phyloP scores from a whole-genome alignment of 2,113 vertebrate genomes.

The Etheostoma cragini region DNA sequence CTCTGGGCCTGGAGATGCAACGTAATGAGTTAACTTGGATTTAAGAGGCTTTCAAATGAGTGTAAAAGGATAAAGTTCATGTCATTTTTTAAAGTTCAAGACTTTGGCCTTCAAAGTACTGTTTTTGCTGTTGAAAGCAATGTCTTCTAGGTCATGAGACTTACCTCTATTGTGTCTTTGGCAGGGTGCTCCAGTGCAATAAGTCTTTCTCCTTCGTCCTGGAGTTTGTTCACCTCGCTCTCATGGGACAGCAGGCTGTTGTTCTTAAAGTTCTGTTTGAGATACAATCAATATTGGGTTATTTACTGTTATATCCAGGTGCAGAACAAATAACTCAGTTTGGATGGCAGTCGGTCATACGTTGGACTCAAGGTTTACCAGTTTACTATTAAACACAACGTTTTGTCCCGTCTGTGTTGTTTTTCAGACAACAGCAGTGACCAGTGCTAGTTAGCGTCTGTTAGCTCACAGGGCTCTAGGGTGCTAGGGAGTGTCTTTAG shows the following conservation, averaged over 20 bases:
- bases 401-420: too few species aligned
- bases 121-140: not conserved
- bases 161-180: slow-evolving; percentile 88
- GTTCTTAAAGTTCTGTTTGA: slow-evolving; percentile 91
- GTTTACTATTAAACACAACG: too few species aligned
- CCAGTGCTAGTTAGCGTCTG: too few species aligned
- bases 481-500: too few species aligned
- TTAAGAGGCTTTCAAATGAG: not conserved
- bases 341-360: too few species aligned
- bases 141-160: not conserved
- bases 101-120: not conserved
- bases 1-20: slow-evolving; percentile 86
- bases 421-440: too few species aligned
- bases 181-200: slow-evolving; percentile 94
- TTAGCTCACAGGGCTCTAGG: too few species aligned
- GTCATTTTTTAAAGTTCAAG: not conserved
- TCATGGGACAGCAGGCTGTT: slow-evolving; percentile 92
- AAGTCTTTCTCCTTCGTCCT: slow-evolving; percentile 93
- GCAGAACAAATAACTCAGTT: not conserved
- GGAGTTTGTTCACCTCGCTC: slow-evolving; percentile 89
- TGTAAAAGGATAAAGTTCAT: not conserved
- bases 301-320: not conserved
- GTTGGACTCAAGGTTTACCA: too few species aligned
- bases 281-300: slow-evolving; percentile 8
- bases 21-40: not conserved